Base-by-base conservation (phyloP, 1,140 invertebrate genomes). In the Drosophila quadrilineata region DNA sequence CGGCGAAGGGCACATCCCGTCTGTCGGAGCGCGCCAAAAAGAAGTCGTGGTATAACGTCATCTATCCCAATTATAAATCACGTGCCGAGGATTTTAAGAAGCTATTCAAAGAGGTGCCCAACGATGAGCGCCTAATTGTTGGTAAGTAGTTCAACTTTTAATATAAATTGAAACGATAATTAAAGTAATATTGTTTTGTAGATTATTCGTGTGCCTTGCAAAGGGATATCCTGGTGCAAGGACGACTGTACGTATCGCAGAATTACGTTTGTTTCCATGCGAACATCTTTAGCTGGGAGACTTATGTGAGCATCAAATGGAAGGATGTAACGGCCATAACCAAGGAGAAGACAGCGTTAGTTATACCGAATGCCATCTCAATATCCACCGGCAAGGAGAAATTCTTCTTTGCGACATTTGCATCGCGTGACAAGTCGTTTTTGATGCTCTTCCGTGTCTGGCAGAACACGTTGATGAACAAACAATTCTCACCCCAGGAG, bases 121-220 rank as follows among this genome's bases (percentile, higher is more conserved):
- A 94, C 74, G 96, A 97, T 85, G 97, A 99, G 90, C 92, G 97
- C 74, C 92, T 99, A 58, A 94, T 99, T 89, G 96, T 98, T 80
- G 97, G 97, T 98, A 89, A 93, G 94, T 91, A 6, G 16, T 40
- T 10, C 2, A n/a, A 12, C 17, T 12, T 28, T 3, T 22, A 14
- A 21, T 45, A 0, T 16, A 14, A 21, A 17, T 17, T 40, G 8
- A 19, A 19, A 16, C 12, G 6, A 16, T 0, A 35, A 16, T 16
- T 35, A 0, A 5, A 16, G 3, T 17, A 17, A 22, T 12, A 3
- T 21, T 31, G 17, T 21, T 6, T 36, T 71, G 38, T 90, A 98
- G 97, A 98, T 92, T 98, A 98, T 91, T 98, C 97, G 6, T 98
- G 97, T 91, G 97, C 97, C n/a, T 91, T 98, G 19, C 97, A 98